These are phyloP conservation scores for Tribolium castaneum DNA, from an alignment of 1,140 invertebrate genomes.

Conservation along the genomic window DNA sequence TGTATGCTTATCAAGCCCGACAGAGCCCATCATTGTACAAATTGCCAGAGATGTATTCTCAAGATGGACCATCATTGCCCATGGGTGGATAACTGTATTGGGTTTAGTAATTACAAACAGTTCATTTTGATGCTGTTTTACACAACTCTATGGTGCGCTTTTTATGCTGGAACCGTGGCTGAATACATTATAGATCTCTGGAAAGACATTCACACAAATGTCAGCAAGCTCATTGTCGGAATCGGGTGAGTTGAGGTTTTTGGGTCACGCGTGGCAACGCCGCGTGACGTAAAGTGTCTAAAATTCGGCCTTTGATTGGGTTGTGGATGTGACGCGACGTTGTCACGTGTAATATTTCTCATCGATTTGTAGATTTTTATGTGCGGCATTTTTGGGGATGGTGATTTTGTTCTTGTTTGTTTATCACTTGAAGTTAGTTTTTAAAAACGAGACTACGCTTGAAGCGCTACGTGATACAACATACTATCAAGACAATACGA, in stretches of 20 bases:
- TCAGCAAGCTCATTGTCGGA: not conserved
- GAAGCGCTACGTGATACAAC: constrained; percentile 84
- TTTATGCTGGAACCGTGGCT: constrained; percentile 47
- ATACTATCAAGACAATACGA: constrained; percentile 85
- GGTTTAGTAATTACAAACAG: constrained; percentile 62
- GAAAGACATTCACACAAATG: not conserved
- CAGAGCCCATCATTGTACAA: constrained; percentile 58
- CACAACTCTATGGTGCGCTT: constrained; percentile 52
- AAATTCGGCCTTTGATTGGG: not conserved
- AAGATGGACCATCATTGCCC: constrained; percentile 83
- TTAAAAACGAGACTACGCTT: constrained; percentile 64
- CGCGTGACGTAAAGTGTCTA: not conserved
- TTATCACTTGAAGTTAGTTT: constrained; percentile 50
- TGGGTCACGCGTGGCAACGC: not conserved
- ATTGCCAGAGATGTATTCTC: constrained; percentile 69
- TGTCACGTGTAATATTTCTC: not conserved
- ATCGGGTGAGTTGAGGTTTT: not conserved
- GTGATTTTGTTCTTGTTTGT: constrained; percentile 47
- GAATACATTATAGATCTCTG: constrained; percentile 45
- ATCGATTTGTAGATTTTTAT: constrained; percentile 47
- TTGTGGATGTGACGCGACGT: constrained; percentile 9
- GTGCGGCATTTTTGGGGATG: constrained; percentile 42
- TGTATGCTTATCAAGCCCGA: constrained; percentile 60
- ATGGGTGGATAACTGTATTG: constrained; percentile 82
- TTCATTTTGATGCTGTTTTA: constrained; percentile 57